Conservation (phyloP, 2,888 invertebrate species). For the Ectemnius cavifrons region DNA sequence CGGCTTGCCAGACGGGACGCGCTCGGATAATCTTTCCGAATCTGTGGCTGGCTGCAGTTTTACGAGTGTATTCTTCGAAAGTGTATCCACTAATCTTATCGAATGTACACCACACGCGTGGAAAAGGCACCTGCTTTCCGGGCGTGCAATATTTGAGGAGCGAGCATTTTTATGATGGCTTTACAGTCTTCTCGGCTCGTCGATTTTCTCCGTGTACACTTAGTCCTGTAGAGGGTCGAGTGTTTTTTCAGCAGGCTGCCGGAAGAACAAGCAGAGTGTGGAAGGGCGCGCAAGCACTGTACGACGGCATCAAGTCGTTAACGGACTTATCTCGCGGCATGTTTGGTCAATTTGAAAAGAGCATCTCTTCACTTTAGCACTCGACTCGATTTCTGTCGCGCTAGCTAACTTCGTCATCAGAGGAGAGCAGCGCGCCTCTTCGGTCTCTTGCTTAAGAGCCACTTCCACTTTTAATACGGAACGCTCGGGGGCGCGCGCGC, state of each 20-base stretch:
- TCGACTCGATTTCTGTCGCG: constrained; percentile 39
- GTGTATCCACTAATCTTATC: constrained; percentile 55
- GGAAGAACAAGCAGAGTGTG: background rate
- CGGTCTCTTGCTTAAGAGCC: constrained; percentile 50
- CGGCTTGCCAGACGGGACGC: too few species aligned
- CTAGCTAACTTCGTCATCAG: constrained; percentile 41
- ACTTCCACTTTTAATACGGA: constrained; percentile 58
- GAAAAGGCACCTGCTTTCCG: constrained; percentile 52
- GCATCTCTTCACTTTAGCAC: constrained; percentile 49
- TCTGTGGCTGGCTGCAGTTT: background rate
- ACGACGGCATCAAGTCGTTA: constrained; percentile 51
- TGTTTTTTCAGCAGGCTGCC: constrained; percentile 7
- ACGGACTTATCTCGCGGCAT: constrained; percentile 60
- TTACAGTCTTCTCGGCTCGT: constrained; percentile 20
- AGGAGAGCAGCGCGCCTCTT: constrained; percentile 19
- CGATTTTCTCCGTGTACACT: constrained; percentile 7
- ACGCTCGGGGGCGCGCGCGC: constrained; percentile 18
- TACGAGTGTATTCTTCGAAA: constrained; percentile 29
- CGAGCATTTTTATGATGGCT: constrained; percentile 55
- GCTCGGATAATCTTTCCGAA: background rate
- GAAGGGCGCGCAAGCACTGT: background rate
- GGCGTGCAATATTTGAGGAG: constrained; percentile 49
- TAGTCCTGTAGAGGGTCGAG: constrained; percentile 8
- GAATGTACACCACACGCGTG: constrained; percentile 5
- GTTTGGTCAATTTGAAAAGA: constrained; percentile 59